These are phyloP conservation scores for Grus americana DNA, from an alignment of 2,113 vertebrate genomes.

Conservation along the genomic window DNA sequence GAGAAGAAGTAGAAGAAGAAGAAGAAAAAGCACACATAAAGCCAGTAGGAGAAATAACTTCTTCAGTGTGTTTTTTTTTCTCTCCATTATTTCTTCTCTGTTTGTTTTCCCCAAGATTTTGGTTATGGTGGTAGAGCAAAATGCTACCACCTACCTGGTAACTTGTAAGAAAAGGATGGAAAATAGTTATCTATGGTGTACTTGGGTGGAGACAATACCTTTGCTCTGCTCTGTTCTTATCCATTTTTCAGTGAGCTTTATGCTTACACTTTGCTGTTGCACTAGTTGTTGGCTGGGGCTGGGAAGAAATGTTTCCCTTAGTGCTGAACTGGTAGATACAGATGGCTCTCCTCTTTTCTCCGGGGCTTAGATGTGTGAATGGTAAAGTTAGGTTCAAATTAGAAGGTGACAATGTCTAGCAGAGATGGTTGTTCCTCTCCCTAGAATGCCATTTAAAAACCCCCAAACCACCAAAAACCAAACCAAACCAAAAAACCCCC, in stretches of 20 bases:
- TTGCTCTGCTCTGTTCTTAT: neutral
- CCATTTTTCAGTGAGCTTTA: neutral
- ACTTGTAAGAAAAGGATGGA: neutral
- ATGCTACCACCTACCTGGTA: neutral
- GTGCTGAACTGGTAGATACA: accelerated
- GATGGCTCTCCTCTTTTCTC: neutral
- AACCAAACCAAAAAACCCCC: neutral
- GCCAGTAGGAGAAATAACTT: neutral
- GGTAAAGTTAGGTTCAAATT: neutral
- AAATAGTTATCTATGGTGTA: neutral
- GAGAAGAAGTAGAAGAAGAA: neutral
- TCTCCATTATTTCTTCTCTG: neutral
- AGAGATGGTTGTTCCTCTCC: neutral
- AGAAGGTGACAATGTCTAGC: neutral
- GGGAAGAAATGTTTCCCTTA: neutral
- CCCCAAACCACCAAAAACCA: neutral
- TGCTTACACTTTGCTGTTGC: neutral
- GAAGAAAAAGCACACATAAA: neutral
- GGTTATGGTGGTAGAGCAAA: neutral
- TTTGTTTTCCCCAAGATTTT: neutral
- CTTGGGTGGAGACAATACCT: neutral
- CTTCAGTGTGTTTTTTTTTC: neutral
- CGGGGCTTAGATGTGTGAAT: neutral
- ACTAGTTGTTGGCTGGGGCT: neutral
- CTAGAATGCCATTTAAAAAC: neutral